Base-by-base conservation (phyloP, 1,140 invertebrate genomes). In the Solen grandis region DNA sequence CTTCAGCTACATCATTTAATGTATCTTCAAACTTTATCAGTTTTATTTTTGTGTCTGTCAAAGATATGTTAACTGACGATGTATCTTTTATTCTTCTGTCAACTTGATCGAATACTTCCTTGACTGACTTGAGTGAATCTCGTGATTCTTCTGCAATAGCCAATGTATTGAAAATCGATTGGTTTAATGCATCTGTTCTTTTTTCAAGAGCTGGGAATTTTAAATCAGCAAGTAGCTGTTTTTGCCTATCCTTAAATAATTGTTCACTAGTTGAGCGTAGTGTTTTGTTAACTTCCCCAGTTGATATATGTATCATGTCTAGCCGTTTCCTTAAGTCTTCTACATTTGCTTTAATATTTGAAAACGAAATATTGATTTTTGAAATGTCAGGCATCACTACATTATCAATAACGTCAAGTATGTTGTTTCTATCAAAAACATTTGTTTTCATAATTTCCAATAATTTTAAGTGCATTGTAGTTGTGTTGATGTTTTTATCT, bases 271-370 rank as follows among this genome's bases (percentile, higher is more conserved):
- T 72, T 5, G 31, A 54, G 13, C 73, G 68, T 36, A 80, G 25
- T 10, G 77, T 80, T 29, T 80, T 57, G 22, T 80, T 80, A 19
- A 80, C 46, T 35, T 66, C 59, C 36, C 38, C 65, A 52, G 73
- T 27, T 25, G 27, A 25, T 33, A 63, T 0, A 41, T 73, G 68
- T 38, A 65, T 14, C 35, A 14, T 62, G 38, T 2, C 19, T 1
- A 80, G 35, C 22, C 14, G 2, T 4, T 19, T 13, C 5, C 50
- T 63, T 29, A 80, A 54, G 2, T 63, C 35, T 19, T 80, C 77
- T 29, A 80, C 14, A 22, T 33, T 29, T 1, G 2, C 60, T n/a
- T 55, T 27, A 13, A 55, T 36, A 5, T 33, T 38, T 29, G 31
- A 19, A 72, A 5, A 29, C 13, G 14, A 1, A 25, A 63, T 57